Evolutionary conservation across 2,797 vertebrate genomes (phyloP).

Genomic region (Pteronotus mesoamericanus): DNA sequence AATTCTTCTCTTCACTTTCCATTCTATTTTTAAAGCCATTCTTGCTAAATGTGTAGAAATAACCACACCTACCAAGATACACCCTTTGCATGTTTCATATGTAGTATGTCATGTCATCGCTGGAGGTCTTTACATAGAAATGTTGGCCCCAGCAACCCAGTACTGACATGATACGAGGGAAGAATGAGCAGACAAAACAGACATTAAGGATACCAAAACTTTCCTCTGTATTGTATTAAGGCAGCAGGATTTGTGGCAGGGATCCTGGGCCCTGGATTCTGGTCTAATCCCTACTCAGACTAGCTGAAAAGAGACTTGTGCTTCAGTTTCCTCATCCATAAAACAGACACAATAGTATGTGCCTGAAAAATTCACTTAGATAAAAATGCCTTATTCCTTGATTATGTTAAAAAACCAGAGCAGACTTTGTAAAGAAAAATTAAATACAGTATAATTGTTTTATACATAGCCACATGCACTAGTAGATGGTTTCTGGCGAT

Average conservation of each 20-base stretch:
- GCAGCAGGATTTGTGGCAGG: not conserved
- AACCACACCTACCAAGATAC: not conserved
- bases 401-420: not conserved
- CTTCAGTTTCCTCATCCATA: not conserved
- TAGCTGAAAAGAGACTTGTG: not conserved
- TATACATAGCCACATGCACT: not conserved
- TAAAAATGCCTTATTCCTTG: not conserved
- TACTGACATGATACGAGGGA: not conserved
- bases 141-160: not conserved
- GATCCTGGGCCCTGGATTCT: not conserved
- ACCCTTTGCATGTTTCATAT: not conserved
- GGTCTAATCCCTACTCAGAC: not conserved
- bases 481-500: not conserved
- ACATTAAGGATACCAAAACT: not conserved
- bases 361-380: not conserved
- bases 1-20: not conserved
- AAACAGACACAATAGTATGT: not conserved
- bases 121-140: not conserved
- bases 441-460: not conserved
- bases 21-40: constrained; percentile 31
- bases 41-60: constrained; percentile 15
- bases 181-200: not conserved
- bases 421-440: not conserved
- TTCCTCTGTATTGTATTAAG: not conserved
- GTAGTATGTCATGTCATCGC: not conserved